A percentile compares a stretch with the other conserved stretches of the same genome.
Conservation (phyloP, 1,140 invertebrate species). For the Aphelenchoides besseyi region DNA sequence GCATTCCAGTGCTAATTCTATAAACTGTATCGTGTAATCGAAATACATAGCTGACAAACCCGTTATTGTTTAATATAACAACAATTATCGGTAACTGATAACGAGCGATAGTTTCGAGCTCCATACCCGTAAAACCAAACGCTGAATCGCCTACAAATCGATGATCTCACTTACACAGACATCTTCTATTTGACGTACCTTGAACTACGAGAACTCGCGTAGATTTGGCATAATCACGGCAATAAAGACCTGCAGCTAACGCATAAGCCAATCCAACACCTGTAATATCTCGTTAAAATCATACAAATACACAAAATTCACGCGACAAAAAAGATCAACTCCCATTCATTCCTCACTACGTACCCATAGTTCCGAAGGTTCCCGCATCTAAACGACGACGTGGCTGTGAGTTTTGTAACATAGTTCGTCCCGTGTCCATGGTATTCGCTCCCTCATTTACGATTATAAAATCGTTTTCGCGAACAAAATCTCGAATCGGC, state of each 20-base stretch:
- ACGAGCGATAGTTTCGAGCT: slow-evolving; percentile 87
- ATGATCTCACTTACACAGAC: slow-evolving; percentile 76
- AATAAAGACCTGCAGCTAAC: slow-evolving; percentile 83
- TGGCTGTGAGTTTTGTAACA: slow-evolving; percentile 77
- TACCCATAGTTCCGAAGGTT: slow-evolving; percentile 94
- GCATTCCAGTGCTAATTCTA: slow-evolving; percentile 49
- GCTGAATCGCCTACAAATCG: slow-evolving; percentile 85
- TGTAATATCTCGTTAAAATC: no score
- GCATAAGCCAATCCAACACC: slow-evolving; percentile 88
- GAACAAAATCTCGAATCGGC: slow-evolving; percentile 66
- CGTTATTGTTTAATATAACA: slow-evolving; percentile 90
- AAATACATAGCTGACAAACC: slow-evolving; percentile 79
- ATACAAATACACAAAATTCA: no score
- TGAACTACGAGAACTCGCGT: slow-evolving; percentile 81
- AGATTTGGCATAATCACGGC: slow-evolving; percentile 74
- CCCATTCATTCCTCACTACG: no score
- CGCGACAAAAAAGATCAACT: no score
- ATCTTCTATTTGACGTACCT: slow-evolving; percentile 68
- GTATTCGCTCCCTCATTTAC: slow-evolving; percentile 97
- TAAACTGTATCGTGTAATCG: slow-evolving; percentile 70
- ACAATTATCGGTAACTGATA: slow-evolving; percentile 86
- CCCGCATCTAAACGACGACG: slow-evolving; percentile 73
- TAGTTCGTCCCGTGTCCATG: slow-evolving; percentile 90
- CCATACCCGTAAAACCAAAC: slow-evolving; percentile 95
- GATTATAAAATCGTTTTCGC: slow-evolving; percentile 75